Base-by-base conservation (phyloP, 1,140 invertebrate genomes). In the Drosophila aff. region DNA sequence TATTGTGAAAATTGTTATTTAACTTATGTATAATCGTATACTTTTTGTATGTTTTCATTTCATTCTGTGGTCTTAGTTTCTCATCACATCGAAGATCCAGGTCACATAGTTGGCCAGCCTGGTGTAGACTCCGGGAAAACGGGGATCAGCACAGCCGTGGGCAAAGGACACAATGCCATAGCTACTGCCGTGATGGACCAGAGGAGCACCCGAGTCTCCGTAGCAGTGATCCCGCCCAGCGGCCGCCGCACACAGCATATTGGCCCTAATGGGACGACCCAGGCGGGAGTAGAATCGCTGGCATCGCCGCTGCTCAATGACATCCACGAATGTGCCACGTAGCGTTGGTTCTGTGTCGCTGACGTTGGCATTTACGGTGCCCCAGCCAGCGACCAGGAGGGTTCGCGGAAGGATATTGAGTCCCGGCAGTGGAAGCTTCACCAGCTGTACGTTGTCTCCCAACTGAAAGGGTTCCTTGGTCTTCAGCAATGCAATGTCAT, bases 121-220 rank as follows among this genome's bases (percentile, higher is more conserved):
- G 21, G 82, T 79, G 81, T 96, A 96, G 31, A 96, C 94, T 4
- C 95, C 95, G 1, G 95, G 95, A 62, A 90, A 93, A 2, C 91
- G 80, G 0, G 93, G 91, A 41, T 92, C 76, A 0, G 93, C 95
- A 79, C 96, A 96, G 2, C 94, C 94, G 41, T 93, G 91, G 28
- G 95, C 95, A 93, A 95, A 96, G 26, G 95, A 95, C 0, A 95
- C 94, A 28, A 96, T 90, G 15, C 95, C 95, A 55, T 91, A 85
- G 49, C 91, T 69, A 2, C 36, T 69, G 18, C 83, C 74, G 2
- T 86, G 43, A 21, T 65, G 59, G 11, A 93, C 74, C 36, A 94
- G 77, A 11, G 94, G 93, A 9, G 94, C 93, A 18, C 94, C 94
- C 2, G 93, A 93, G 60, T 94, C 94, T 0, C 91, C 82, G 43